Conservation (phyloP, 2,797 vertebrate species). For the Channallabes apus region DNA sequence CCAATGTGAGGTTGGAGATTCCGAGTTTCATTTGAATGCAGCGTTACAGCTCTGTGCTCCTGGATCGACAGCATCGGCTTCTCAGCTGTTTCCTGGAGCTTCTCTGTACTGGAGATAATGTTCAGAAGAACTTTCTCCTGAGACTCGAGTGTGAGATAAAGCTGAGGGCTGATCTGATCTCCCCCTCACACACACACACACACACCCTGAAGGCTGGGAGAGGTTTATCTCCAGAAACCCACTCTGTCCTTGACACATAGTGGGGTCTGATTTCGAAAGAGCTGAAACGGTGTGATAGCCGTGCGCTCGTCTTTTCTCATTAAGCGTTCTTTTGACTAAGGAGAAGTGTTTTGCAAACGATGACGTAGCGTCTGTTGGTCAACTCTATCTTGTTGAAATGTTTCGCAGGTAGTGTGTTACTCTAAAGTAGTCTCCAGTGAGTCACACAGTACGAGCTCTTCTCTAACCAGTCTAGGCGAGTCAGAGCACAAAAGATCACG, state of each 20-base stretch:
- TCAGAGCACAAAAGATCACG: constrained; percentile 12
- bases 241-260: too few species aligned
- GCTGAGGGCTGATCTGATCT: background rate
- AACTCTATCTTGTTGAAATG: background rate
- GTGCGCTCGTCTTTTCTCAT: background rate
- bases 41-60: background rate
- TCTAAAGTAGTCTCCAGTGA: background rate
- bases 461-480: constrained; percentile 22
- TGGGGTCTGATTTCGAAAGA: too few species aligned
- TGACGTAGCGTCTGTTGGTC: background rate
- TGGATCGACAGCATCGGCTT: background rate
- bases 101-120: constrained; percentile 5
- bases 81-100: constrained; percentile 28
- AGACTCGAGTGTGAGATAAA: constrained; percentile 14
- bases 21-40: background rate
- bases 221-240: constrained; percentile 1
- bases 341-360: too few species aligned
- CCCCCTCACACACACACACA: background rate
- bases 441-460: background rate
- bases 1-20: background rate
- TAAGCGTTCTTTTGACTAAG: background rate
- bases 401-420: background rate
- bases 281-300: background rate
- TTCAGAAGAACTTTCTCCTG: constrained; percentile 22
- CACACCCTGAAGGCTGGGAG: constrained; percentile 25